Evolutionary conservation across 1,140 invertebrate species (phyloP).

Genomic region (Drosophila pseudoananassae): DNA sequence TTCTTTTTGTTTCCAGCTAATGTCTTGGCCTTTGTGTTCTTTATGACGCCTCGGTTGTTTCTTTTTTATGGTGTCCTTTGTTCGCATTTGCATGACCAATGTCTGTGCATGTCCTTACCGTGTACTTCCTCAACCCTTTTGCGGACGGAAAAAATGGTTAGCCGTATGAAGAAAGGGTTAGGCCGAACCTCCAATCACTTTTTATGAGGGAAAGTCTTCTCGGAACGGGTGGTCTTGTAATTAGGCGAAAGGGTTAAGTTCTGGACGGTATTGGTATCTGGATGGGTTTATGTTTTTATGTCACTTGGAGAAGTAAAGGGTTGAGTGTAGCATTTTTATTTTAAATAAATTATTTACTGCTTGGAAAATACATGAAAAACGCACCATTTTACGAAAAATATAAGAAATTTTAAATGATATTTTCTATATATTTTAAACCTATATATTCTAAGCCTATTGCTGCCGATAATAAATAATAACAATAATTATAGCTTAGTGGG

Average conservation of each 20-base stretch:
- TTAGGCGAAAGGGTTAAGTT: constrained; percentile 57
- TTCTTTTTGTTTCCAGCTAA: constrained; percentile 69
- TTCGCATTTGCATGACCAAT: constrained; percentile 37
- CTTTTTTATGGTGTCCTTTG: constrained; percentile 68
- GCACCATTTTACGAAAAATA: too few species aligned
- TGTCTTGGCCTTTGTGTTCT: constrained; percentile 65
- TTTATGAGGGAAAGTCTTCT: constrained; percentile 57
- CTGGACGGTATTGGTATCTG: constrained; percentile 2
- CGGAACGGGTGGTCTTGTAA: constrained; percentile 42
- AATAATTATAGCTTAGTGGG: not conserved
- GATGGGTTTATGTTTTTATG: constrained; percentile 29
- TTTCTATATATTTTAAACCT: too few species aligned
- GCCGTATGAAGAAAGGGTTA: constrained; percentile 54
- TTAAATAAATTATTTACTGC: not conserved
- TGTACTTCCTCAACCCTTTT: constrained; percentile 71
- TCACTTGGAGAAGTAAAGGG: constrained; percentile 19
- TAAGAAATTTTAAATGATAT: too few species aligned
- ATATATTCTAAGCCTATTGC: not conserved
- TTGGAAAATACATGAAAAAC: not conserved
- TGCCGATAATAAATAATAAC: not conserved
- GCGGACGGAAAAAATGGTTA: constrained; percentile 41
- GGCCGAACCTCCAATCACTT: constrained; percentile 44
- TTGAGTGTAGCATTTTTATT: not conserved
- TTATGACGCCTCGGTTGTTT: constrained; percentile 71
- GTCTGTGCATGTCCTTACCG: not conserved